phyloP scores from a whole-genome alignment of 1,140 invertebrate species.

The Galendromus occidentalis region DNA sequence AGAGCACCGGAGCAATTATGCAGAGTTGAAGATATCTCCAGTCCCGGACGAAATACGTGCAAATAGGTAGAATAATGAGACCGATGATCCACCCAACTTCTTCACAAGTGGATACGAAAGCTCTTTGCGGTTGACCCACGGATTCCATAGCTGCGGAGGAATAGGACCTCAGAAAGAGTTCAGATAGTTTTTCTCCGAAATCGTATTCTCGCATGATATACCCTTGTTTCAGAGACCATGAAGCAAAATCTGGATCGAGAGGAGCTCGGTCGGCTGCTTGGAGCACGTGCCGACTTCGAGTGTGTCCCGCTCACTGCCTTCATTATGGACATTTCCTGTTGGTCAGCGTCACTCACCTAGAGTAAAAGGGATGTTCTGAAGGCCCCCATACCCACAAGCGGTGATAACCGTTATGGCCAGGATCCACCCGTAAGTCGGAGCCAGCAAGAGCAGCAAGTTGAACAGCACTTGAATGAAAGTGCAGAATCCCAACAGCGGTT shows the following conservation, averaged over 20 bases:
- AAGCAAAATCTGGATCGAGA: too few relatives aligned
- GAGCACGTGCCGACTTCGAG: too few relatives aligned
- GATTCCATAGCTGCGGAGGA: background rate
- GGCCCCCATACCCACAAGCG: background rate
- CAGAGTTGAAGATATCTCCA: conserved; percentile 30
- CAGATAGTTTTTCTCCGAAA: too few relatives aligned
- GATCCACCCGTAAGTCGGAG: background rate
- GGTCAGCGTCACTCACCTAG: too few relatives aligned
- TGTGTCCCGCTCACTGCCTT: too few relatives aligned
- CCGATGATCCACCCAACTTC: conserved; percentile 14
- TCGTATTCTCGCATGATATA: too few relatives aligned
- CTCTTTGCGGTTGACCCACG: background rate
- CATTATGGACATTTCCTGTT: too few relatives aligned
- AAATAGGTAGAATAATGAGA: conserved; percentile 24
- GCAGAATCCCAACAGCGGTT: background rate
- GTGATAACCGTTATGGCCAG: background rate
- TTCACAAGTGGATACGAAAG: background rate
- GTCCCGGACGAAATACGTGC: conserved; percentile 27
- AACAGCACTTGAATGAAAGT: background rate
- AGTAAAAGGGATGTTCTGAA: background rate
- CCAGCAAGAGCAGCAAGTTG: background rate
- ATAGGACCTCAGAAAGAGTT: too few relatives aligned
- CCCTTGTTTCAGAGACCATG: too few relatives aligned
- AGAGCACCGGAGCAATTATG: conserved; percentile 18
- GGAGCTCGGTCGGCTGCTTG: too few relatives aligned